Evolutionary conservation across 2,113 vertebrate genomes (phyloP).

Genomic region (Bos taurus): DNA sequence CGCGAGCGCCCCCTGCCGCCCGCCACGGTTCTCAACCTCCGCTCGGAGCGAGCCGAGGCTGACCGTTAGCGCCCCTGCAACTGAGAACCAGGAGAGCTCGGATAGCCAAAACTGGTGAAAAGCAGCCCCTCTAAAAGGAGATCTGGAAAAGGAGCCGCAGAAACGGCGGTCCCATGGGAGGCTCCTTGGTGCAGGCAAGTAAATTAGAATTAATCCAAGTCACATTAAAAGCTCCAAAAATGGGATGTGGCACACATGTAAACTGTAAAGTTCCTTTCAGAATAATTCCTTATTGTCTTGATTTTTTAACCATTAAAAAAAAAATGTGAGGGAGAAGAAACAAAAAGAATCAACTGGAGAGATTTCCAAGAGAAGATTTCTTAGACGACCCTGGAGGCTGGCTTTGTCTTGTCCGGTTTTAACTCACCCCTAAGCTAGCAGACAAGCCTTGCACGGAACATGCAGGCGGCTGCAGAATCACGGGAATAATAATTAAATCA

Average conservation of each 20-base stretch:
- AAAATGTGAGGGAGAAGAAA: neutral
- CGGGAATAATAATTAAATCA: neutral
- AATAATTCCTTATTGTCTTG: neutral
- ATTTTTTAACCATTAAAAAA: neutral
- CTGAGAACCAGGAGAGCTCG: neutral
- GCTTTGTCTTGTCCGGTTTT: neutral
- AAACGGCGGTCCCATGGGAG: neutral
- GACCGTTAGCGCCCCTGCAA: accelerated
- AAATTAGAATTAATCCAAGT: neutral
- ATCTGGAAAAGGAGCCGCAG: neutral
- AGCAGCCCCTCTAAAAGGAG: neutral
- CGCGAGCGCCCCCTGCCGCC: neutral
- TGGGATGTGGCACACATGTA: neutral
- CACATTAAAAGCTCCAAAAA: neutral
- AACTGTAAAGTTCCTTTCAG: neutral
- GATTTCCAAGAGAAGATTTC: neutral
- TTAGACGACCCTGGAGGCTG: accelerated
- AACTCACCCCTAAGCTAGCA: neutral
- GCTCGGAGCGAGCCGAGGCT: neutral
- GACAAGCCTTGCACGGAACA: neutral
- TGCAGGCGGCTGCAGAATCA: neutral
- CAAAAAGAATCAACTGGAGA: neutral
- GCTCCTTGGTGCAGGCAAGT: neutral
- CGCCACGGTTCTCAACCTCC: neutral
- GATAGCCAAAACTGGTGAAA: neutral